Base-by-base conservation (phyloP, 2,797 vertebrate species). In the Alectoris magna region DNA sequence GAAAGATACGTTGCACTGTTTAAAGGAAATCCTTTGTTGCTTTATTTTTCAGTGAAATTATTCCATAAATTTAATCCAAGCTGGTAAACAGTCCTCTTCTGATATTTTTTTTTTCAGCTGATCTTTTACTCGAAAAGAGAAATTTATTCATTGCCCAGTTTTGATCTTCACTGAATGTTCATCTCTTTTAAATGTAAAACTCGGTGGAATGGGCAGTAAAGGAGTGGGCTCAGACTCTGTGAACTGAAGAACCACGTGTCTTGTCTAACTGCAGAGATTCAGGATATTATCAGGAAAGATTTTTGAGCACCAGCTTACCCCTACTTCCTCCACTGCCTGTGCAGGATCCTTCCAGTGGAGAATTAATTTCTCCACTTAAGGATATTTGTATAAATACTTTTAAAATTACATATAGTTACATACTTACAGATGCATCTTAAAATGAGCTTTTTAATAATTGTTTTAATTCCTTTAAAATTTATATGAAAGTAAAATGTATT, bases 1-100 rank as follows among this genome's bases (percentile, higher is more conserved):
- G 81, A 70, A 93, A 90, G 43, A 73, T 76, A 60, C 29, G 31
- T 51, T 88, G 59, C 64, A 84, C 53, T 76, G 82, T 75, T 91
- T 89, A 86, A 90, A 67, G 21, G 14, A 84, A 91, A 72, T 72
- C 39, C 3, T 71, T 68, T 66, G 9, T 44, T 88, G 21, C 2
- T 68, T 89, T 71, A 34, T 58, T 53, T 58, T 56, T 72, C 39
- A 39, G 5, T 44, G 26, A 43, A 79, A 80, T 69, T 29, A 56
- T 67, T 86, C 24, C 39, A 78, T 44, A 75, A 36, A 72, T 86
- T 88, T 63, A 2, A 84, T 34, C 41, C 18, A 69, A 41, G 17
- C 43, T 75, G 5, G 13, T 69, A 48, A 91, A 85, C 23, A 31
- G 3, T 43, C 83, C 43, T 78, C 27, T 75, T 77, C 39, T 48